Evolutionary conservation across 1,140 invertebrate genomes (phyloP).

Genomic region (Cydia pomonella): DNA sequence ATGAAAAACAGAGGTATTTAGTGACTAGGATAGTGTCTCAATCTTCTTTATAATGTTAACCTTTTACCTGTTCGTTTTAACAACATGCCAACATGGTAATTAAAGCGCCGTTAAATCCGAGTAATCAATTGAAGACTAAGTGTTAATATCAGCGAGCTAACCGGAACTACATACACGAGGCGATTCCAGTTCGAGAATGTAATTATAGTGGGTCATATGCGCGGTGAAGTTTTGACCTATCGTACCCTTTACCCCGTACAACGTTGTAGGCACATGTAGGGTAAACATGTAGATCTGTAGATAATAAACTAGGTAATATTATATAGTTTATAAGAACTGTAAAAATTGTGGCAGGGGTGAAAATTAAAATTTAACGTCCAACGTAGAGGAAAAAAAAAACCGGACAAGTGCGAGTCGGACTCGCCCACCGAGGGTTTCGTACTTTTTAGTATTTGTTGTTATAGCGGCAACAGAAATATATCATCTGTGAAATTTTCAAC

Average conservation of each 20-base stretch:
- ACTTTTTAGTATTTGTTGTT: too few species aligned
- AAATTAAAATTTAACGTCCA: too few species aligned
- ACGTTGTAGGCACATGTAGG: background rate
- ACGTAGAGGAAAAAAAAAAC: too few species aligned
- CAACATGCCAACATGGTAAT: conserved; percentile 1
- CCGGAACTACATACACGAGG: conserved; percentile 1
- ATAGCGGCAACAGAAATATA: too few species aligned
- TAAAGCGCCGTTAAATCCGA: background rate
- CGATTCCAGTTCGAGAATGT: background rate
- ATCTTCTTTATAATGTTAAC: too few species aligned
- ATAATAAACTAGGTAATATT: background rate
- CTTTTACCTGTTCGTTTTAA: background rate
- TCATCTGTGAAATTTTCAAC: too few species aligned
- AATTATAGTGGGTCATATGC: background rate
- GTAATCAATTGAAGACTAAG: background rate
- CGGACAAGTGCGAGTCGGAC: too few species aligned
- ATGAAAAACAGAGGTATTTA: too few species aligned
- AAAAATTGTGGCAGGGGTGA: too few species aligned
- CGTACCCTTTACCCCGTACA: background rate
- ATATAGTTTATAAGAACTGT: too few species aligned
- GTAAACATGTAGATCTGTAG: background rate
- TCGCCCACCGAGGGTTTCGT: too few species aligned
- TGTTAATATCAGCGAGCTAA: conserved; percentile 4
- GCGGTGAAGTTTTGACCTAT: background rate
- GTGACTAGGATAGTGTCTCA: too few species aligned